A percentile compares a stretch with the other conserved stretches of the same genome.
phyloP scores from a whole-genome alignment of 2,797 vertebrate species.

The Mastacembelus armatus region DNA sequence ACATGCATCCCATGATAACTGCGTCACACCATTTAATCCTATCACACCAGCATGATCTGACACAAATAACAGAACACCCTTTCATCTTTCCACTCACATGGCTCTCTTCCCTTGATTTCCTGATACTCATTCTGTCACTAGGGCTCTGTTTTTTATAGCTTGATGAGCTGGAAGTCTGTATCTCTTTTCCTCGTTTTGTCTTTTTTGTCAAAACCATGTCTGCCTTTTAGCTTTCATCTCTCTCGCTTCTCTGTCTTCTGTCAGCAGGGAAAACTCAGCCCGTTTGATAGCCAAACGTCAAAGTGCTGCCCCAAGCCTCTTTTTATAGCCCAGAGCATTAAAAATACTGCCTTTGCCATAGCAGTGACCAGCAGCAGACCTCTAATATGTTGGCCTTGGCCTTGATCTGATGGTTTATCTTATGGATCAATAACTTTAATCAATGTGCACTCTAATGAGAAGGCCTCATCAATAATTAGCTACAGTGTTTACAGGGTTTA shows the following conservation, averaged over 20 bases:
- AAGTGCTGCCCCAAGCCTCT: constrained; percentile 22
- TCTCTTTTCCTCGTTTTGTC: constrained; percentile 19
- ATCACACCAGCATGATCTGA: constrained; percentile 60
- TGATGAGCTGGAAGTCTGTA: constrained; percentile 53
- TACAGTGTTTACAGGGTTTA: constrained; percentile 36
- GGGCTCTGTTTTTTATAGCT: constrained; percentile 41
- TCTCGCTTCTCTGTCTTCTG: constrained; percentile 28
- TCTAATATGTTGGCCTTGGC: constrained; percentile 55
- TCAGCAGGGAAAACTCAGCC: constrained; percentile 41
- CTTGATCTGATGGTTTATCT: constrained; percentile 68
- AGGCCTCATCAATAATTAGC: constrained; percentile 56
- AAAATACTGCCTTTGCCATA: constrained; percentile 43
- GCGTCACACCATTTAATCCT: constrained; percentile 70
- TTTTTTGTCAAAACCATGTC: constrained; percentile 17
- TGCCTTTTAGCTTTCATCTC: constrained; percentile 43
- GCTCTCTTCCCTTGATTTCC: constrained; percentile 40
- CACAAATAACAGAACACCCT: constrained; percentile 53
- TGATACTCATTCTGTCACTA: constrained; percentile 47
- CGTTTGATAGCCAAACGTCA: constrained; percentile 41
- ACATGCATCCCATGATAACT: constrained; percentile 60
- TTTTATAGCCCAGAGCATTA: constrained; percentile 31
- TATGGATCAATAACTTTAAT: constrained; percentile 73
- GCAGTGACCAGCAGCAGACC: constrained; percentile 21
- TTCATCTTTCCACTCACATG: constrained; percentile 9
- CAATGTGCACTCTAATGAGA: constrained; percentile 75